Base-by-base conservation (phyloP, 2,888 invertebrate species). In the Protula sp. region DNA sequence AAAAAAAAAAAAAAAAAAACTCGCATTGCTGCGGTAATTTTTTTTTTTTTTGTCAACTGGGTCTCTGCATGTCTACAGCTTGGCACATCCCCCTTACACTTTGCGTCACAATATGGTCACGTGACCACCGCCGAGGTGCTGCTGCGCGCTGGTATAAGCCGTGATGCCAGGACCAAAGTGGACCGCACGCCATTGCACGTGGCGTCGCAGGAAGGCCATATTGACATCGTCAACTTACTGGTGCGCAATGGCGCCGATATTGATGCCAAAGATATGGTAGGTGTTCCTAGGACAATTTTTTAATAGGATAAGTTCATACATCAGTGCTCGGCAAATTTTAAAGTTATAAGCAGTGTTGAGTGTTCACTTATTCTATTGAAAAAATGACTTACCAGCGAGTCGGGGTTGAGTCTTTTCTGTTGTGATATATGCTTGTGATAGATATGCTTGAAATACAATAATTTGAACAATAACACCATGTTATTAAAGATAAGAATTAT, bases 181-280 rank as follows among this genome's bases (percentile, higher is more conserved):
- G 93, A 94, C 78, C 86, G 92, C 73, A 94, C 94, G 26, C 91
- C 94, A 30, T 82, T 95, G 67, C 94, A 95, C 83, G 86, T 92
- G 77, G 94, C 94, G 38, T 88, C 90, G 2, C 88, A 87, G 76
- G 90, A 89, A 72, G 94, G 94, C 0, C 89, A 93, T 81, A 82
- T 86, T 59, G 84, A 85, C 63, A 88, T 92, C 70, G 89, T 89
- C 9, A 85, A 87, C 70, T 82, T 89, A 45, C 82, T 92, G 30
- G 75, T 91, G 9, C 84, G 84, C 55, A 85, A 87, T 73, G 87
- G 87, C 45, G 88, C 89, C 47, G 87, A 89, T 69, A 85, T 89
- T 0, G 88, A 91, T 75, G 86, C 88, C 48, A 85, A 84, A 75
- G 91, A 92, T 81, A 88, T 91, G 88, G 90, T 90, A 81, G 79